A percentile compares a stretch with the other conserved stretches of the same genome.
These are phyloP conservation scores for Corythornis cristatus DNA, from an alignment of 2,113 vertebrate species.

Conservation along the genomic window DNA sequence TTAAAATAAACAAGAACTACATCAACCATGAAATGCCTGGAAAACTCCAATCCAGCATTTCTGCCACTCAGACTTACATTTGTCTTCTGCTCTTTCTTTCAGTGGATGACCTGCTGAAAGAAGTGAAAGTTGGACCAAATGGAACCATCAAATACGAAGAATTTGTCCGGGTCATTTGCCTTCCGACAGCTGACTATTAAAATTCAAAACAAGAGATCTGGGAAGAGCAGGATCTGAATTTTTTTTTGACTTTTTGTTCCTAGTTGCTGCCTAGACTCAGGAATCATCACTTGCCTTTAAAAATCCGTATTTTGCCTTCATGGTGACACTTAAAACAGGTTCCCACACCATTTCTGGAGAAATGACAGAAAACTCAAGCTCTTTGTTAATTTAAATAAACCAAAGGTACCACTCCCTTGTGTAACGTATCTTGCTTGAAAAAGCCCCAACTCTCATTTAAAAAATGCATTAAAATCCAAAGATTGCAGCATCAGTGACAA, in stretches of 20 bases:
- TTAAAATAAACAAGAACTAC: not conserved
- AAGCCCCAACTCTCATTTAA: accelerated
- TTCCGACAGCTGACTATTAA: constrained; percentile 84
- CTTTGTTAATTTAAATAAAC: not conserved
- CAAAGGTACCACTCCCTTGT: accelerated
- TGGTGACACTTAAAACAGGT: not conserved
- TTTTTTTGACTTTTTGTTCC: accelerated
- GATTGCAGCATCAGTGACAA: accelerated
- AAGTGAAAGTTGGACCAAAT: constrained; percentile 79
- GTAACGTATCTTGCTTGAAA: too few relatives aligned
- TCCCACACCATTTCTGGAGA: not conserved
- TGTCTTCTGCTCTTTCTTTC: not conserved
- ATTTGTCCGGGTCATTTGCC: constrained; percentile 82
- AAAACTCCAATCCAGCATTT: accelerated
- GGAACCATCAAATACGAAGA: constrained; percentile 85
- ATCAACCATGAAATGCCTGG: too few relatives aligned
- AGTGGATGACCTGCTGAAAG: constrained; percentile 91
- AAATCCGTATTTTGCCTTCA: not conserved
- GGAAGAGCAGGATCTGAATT: accelerated
- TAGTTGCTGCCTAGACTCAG: accelerated
- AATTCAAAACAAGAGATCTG: accelerated
- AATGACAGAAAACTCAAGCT: accelerated
- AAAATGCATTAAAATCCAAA: accelerated
- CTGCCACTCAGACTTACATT: not conserved
- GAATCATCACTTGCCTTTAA: not conserved